Percentiles rank a stretch among this genome's conserved stretches.
phyloP scores from a whole-genome alignment of 2,888 invertebrate species.

The Acheta domesticus region DNA sequence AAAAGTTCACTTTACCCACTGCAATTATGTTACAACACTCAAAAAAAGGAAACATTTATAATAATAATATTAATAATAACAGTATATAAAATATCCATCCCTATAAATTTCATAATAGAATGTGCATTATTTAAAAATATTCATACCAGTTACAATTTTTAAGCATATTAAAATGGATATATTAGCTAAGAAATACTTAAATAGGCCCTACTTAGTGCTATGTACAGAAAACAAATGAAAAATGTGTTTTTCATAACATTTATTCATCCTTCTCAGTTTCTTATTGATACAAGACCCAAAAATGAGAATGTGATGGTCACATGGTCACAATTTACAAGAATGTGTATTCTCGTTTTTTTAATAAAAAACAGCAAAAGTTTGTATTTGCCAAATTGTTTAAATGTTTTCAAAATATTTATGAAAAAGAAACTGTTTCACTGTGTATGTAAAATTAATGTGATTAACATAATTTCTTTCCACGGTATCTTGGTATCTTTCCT shows the following conservation, averaged over 20 bases:
- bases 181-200: neutral
- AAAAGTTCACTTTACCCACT: neutral
- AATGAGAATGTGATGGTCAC: no score
- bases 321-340: no score
- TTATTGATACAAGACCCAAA: no score
- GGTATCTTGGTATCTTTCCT: no score
- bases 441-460: no score
- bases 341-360: no score
- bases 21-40: neutral
- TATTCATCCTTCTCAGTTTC: no score
- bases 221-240: neutral
- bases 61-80: slow-evolving; percentile 6
- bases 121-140: neutral
- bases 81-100: slow-evolving; percentile 18
- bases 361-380: no score
- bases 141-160: neutral
- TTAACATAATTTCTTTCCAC: no score
- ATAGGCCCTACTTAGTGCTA: neutral
- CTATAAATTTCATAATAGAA: slow-evolving; percentile 11
- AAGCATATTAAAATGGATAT: neutral
- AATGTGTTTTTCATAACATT: neutral
- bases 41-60: neutral
- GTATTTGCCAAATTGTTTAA: no score
- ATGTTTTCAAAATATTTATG: no score
- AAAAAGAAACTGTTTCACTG: no score